Evolutionary conservation across 2,113 vertebrate species (phyloP).

Genomic region (Empidonax alnorum): DNA sequence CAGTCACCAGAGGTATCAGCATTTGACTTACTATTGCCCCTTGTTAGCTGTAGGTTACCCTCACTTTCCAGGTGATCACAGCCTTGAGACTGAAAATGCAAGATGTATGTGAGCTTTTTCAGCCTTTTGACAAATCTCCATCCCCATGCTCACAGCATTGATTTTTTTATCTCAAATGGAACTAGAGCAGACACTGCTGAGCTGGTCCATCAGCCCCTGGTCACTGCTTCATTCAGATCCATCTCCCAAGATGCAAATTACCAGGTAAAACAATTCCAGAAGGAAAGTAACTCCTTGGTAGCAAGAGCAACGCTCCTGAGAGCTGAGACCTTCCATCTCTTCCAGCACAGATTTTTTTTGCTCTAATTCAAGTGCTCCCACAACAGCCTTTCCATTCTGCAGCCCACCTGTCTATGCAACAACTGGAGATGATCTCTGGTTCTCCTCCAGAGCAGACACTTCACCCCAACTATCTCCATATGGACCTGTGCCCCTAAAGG

Average conservation of each 20-base stretch:
- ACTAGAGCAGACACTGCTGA: background rate
- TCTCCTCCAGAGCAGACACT: background rate
- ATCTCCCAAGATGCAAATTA: background rate
- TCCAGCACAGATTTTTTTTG: background rate
- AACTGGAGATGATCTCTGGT: background rate
- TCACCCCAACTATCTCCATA: background rate
- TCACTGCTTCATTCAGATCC: background rate
- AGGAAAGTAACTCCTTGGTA: background rate
- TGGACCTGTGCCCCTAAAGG: background rate
- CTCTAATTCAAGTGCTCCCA: background rate
- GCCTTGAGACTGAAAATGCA: background rate
- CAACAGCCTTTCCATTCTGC: background rate
- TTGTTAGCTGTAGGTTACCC: background rate
- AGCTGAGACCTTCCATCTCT: background rate
- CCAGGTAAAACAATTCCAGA: background rate
- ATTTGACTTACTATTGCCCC: fast-evolving
- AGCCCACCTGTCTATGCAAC: background rate
- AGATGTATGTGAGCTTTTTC: background rate
- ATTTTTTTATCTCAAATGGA: background rate
- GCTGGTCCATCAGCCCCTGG: background rate
- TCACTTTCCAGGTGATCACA: background rate
- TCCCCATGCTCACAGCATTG: fast-evolving
- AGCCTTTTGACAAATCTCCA: background rate
- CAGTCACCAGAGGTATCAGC: background rate
- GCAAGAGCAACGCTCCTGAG: background rate